Evolutionary conservation across 2,888 invertebrate species (phyloP).

Genomic region (Margaritifera margaritifera): DNA sequence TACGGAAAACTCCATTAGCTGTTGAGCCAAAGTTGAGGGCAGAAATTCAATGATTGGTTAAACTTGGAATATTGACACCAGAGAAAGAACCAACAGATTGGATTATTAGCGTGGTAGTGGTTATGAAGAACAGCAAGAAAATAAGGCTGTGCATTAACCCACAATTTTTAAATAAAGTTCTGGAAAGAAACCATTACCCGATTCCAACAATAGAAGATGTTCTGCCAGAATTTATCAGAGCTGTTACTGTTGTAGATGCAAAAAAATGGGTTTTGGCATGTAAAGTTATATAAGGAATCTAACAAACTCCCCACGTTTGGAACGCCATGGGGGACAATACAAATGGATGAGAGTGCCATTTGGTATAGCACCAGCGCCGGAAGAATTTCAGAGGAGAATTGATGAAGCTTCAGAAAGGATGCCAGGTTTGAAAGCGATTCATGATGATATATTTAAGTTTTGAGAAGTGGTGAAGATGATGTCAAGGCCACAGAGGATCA

Average conservation of each 20-base stretch:
- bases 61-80: constrained; percentile 24
- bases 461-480: no score
- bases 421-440: constrained; percentile 16
- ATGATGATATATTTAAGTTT: constrained; percentile 21
- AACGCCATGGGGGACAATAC: no score
- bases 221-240: constrained; percentile 13
- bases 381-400: constrained; percentile 32
- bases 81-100: constrained; percentile 22
- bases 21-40: constrained; percentile 17
- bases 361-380: constrained; percentile 18
- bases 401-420: constrained; percentile 16
- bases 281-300: constrained; percentile 23
- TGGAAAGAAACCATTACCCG: constrained; percentile 15
- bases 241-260: constrained; percentile 14
- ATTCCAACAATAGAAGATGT: constrained; percentile 15
- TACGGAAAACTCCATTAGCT: constrained; percentile 20
- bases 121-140: constrained; percentile 12
- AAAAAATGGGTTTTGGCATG: constrained; percentile 30
- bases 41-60: not conserved
- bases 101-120: constrained; percentile 1
- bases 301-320: constrained; percentile 13
- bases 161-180: constrained; percentile 22
- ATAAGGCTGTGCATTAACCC: constrained; percentile 29
- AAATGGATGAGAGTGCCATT: no score
- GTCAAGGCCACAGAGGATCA: no score